Conservation (phyloP, 2,113 vertebrate genomes). For the Clinocottus analis region DNA sequence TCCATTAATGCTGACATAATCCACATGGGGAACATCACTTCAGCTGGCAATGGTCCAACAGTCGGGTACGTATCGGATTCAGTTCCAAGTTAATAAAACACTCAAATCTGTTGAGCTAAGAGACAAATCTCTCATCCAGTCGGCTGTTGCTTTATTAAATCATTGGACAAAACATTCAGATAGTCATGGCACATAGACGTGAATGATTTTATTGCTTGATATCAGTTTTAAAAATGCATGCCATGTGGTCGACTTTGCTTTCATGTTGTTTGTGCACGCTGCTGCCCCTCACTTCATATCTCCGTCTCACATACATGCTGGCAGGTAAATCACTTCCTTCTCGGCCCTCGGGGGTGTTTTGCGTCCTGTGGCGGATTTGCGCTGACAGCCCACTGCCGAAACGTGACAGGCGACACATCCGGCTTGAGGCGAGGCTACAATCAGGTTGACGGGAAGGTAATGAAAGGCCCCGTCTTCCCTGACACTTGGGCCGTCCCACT, state of each 20-base stretch:
- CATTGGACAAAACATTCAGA: neutral
- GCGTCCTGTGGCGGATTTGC: constrained; percentile 64
- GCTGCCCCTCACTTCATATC: constrained; percentile 2
- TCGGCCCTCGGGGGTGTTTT: too few species aligned
- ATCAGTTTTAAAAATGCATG: neutral
- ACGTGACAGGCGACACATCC: constrained; percentile 71
- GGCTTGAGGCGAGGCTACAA: constrained; percentile 57
- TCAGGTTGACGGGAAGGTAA: constrained; percentile 68
- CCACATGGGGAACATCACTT: constrained; percentile 12
- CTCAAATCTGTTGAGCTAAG: neutral
- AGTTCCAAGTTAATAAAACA: neutral
- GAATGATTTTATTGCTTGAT: neutral
- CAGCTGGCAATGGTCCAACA: neutral
- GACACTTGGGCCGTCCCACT: constrained; percentile 34
- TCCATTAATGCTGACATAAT: constrained; percentile 3
- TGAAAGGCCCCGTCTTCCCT: constrained; percentile 56
- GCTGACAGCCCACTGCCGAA: constrained; percentile 49
- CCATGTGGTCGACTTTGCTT: neutral
- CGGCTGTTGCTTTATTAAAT: too few species aligned
- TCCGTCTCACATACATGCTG: constrained; percentile 6
- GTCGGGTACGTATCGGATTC: neutral
- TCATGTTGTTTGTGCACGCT: neutral
- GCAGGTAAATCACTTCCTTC: constrained; percentile 49
- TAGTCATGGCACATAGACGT: neutral
- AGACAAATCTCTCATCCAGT: too few species aligned